phyloP scores from a whole-genome alignment of 1,140 invertebrate genomes.

The Metaphire vulgaris region DNA sequence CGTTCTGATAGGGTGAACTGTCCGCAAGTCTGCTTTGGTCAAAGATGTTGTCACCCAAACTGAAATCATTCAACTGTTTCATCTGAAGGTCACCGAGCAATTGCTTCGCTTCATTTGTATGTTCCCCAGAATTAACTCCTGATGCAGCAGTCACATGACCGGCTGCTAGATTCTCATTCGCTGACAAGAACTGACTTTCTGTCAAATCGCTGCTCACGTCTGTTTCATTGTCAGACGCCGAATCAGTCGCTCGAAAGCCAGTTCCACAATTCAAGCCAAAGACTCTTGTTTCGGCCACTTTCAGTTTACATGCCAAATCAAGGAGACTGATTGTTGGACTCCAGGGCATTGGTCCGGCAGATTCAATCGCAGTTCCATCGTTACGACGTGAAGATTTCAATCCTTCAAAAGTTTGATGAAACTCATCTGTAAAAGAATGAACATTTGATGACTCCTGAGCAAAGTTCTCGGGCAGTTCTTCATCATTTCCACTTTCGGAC shows the following conservation, averaged over 20 bases:
- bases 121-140: too few species aligned
- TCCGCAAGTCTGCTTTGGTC: not conserved
- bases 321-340: conserved; percentile 10
- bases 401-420: too few species aligned
- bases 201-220: not conserved
- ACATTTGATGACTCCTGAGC: too few species aligned
- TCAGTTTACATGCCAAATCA: conserved; percentile 15
- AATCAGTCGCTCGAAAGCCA: too few species aligned
- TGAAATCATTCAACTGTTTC: not conserved
- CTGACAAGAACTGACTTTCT: not conserved
- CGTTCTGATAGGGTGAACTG: not conserved
- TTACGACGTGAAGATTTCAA: too few species aligned
- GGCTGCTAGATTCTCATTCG: not conserved
- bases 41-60: not conserved
- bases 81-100: too few species aligned
- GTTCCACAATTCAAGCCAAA: conserved; percentile 6
- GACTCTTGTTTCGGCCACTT: conserved; percentile 12
- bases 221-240: too few species aligned
- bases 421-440: too few species aligned
- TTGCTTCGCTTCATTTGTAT: too few species aligned
- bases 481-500: not conserved
- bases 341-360: not conserved
- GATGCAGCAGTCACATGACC: too few species aligned
- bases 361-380: too few species aligned
- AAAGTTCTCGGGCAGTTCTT: too few species aligned